These are phyloP conservation scores for Cryptomyrus ogoouensis DNA, from an alignment of 2,113 vertebrate genomes.

Conservation along the genomic window DNA sequence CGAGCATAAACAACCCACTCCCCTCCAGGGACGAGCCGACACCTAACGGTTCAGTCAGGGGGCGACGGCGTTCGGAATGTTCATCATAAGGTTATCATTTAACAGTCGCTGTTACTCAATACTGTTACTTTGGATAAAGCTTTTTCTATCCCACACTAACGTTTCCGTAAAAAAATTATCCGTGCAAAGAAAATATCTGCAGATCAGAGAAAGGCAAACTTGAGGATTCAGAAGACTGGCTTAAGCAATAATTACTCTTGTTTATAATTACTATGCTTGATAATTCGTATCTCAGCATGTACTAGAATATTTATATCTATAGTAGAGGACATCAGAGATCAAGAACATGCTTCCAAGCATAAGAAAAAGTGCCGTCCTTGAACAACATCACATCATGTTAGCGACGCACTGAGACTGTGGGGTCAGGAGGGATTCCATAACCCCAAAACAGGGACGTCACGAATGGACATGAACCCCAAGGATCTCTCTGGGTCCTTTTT, in stretches of 20 bases:
- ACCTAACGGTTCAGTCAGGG: neutral
- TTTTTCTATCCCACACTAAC: neutral
- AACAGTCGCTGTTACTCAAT: neutral
- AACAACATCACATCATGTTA: neutral
- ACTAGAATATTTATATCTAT: neutral
- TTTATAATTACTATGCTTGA: neutral
- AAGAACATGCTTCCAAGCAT: neutral
- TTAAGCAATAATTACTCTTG: neutral
- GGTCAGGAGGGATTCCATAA: neutral
- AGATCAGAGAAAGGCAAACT: neutral
- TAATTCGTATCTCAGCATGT: neutral
- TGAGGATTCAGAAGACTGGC: neutral
- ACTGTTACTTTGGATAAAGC: neutral
- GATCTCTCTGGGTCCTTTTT: neutral
- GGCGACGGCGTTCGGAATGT: neutral
- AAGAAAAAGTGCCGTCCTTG: neutral
- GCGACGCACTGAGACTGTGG: neutral
- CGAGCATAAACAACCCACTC: neutral
- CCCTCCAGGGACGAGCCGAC: neutral
- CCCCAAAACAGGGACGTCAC: neutral
- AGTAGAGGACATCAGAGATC: neutral
- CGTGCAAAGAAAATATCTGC: neutral
- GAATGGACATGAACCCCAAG: neutral
- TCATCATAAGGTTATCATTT: neutral
- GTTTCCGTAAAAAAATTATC: neutral